Conservation (phyloP, 2,888 invertebrate species). For the Eumacrocentrus americanus region DNA sequence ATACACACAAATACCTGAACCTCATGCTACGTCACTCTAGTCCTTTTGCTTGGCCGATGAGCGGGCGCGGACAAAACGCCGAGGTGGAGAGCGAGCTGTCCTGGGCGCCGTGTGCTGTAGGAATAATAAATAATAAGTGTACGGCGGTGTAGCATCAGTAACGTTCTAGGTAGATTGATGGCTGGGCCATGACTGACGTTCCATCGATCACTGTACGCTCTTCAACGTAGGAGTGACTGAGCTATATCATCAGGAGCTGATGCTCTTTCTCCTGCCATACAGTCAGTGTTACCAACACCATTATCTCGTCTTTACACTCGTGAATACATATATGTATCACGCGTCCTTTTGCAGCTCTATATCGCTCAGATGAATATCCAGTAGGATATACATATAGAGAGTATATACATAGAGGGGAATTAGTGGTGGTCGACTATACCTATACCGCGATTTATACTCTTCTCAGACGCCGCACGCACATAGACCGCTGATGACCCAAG, state of each 20-base stretch:
- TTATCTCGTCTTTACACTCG: too few species aligned
- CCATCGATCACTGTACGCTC: slow-evolving; percentile 57
- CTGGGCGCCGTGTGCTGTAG: slow-evolving; percentile 36
- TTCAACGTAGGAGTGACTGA: slow-evolving; percentile 44
- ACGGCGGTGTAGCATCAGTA: slow-evolving; percentile 10
- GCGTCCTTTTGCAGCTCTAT: too few species aligned
- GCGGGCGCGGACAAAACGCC: slow-evolving; percentile 26
- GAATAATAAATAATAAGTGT: slow-evolving; percentile 58
- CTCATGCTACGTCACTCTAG: slow-evolving; percentile 50
- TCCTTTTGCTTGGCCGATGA: slow-evolving; percentile 45
- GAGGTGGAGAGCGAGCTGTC: slow-evolving; percentile 21
- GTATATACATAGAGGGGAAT: neutral
- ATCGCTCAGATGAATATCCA: too few species aligned
- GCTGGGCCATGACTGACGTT: slow-evolving; percentile 60
- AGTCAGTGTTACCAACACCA: too few species aligned
- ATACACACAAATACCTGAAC: slow-evolving; percentile 35
- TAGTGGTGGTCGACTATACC: slow-evolving; percentile 11
- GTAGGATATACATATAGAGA: neutral
- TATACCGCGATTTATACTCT: slow-evolving; percentile 24
- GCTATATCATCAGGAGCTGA: neutral
- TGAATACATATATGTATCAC: too few species aligned
- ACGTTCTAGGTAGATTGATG: slow-evolving; percentile 55
- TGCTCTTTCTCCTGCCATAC: slow-evolving; percentile 26
- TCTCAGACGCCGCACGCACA: neutral
- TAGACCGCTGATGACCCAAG: slow-evolving; percentile 34